Evolutionary conservation across 1,140 invertebrate genomes (phyloP).

Genomic region (Drosophila ogumai): DNA sequence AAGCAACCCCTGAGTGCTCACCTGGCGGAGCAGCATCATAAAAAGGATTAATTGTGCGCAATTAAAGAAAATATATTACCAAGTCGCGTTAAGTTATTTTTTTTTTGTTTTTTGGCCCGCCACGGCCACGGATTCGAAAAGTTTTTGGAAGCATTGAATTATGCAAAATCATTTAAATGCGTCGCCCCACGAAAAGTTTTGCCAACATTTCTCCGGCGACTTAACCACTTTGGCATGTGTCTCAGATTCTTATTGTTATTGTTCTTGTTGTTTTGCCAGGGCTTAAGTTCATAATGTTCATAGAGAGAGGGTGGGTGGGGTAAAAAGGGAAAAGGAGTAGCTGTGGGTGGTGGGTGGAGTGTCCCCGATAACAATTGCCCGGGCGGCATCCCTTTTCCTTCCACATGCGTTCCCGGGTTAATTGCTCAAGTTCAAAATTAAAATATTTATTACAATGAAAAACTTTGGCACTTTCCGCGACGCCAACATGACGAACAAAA

Average conservation of each 20-base stretch:
- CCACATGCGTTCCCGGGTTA: constrained; percentile 78
- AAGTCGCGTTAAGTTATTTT: constrained; percentile 22
- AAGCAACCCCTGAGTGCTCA: constrained; percentile 33
- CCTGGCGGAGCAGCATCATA: constrained; percentile 56
- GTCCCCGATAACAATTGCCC: constrained; percentile 56
- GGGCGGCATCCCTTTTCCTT: constrained; percentile 18
- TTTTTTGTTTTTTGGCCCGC: constrained; percentile 2
- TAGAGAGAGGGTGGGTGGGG: constrained; percentile 1
- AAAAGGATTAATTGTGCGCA: constrained; percentile 81
- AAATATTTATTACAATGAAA: constrained; percentile 83
- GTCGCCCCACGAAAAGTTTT: constrained; percentile 65
- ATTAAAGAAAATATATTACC: constrained; percentile 78
- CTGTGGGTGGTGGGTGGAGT: constrained; percentile 2
- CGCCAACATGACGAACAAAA: constrained; percentile 75
- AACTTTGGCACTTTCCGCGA: constrained; percentile 80
- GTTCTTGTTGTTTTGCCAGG: constrained; percentile 46
- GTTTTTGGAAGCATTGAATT: constrained; percentile 67
- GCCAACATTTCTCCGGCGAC: constrained; percentile 55
- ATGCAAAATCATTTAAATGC: constrained; percentile 83
- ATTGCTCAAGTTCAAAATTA: constrained; percentile 83
- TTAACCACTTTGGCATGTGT: constrained; percentile 78
- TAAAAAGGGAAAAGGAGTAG: constrained; percentile 1
- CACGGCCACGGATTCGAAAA: constrained; percentile 36
- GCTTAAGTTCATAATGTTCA: constrained; percentile 80
- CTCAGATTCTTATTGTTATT: constrained; percentile 72